A percentile compares a stretch with the other conserved stretches of the same genome.
Evolutionary conservation across 1,140 invertebrate species (phyloP).

Genomic region (Drosophila pseudoananassae): DNA sequence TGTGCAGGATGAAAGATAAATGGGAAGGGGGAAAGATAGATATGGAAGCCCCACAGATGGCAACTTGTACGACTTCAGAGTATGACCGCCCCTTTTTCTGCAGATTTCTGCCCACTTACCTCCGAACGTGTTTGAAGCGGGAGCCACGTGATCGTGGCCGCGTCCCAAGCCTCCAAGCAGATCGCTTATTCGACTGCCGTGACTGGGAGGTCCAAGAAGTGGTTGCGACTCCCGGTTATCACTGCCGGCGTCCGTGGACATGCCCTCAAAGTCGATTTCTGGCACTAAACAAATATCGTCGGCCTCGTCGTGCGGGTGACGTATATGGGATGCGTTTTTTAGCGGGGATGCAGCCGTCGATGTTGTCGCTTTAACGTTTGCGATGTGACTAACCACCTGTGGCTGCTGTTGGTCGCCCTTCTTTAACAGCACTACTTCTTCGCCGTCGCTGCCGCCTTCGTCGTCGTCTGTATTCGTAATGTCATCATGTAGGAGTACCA

Average conservation of each 20-base stretch:
- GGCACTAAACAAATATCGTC: constrained; percentile 81
- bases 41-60: constrained; percentile 54
- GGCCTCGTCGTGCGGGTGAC: constrained; percentile 66
- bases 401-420: constrained; percentile 34
- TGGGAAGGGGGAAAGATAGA: constrained; percentile 3
- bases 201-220: constrained; percentile 87
- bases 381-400: constrained; percentile 58
- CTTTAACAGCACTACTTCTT: constrained; percentile 57
- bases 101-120: constrained; percentile 85
- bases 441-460: constrained; percentile 40
- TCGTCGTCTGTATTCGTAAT: constrained; percentile 37
- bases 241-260: constrained; percentile 87
- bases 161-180: constrained; percentile 61
- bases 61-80: constrained; percentile 59
- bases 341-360: constrained; percentile 52
- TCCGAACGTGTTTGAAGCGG: constrained; percentile 92
- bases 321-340: constrained; percentile 54
- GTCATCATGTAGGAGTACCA: constrained; percentile 42
- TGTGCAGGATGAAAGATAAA: background rate
- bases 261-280: constrained; percentile 86
- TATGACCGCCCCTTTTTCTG: constrained; percentile 6
- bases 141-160: constrained; percentile 88
- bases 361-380: constrained; percentile 45
- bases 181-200: constrained; percentile 68
- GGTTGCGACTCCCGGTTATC: constrained; percentile 95